These are phyloP conservation scores for Rynchops niger DNA, from an alignment of 2,113 vertebrate species.

Conservation along the genomic window DNA sequence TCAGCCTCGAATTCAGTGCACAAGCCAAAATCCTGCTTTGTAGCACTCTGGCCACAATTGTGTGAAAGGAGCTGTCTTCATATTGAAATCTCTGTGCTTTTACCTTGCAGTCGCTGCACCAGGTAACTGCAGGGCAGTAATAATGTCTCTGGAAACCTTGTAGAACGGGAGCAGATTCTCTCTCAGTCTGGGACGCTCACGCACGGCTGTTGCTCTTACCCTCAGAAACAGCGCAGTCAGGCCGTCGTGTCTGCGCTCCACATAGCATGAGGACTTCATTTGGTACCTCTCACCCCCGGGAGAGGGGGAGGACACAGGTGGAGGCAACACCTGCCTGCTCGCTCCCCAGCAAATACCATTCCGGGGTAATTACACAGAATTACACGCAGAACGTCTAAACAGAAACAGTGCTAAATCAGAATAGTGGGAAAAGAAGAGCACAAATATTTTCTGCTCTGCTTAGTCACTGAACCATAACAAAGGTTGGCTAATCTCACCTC, in stretches of 20 bases:
- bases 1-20: background rate
- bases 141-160: background rate
- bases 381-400: background rate
- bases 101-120: background rate
- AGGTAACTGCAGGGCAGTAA: background rate
- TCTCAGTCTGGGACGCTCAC: background rate
- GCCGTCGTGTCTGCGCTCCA: rapidly evolving
- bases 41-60: background rate
- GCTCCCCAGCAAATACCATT: background rate
- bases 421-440: background rate
- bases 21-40: background rate
- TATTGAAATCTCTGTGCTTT: background rate
- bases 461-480: background rate
- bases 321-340: rapidly evolving
- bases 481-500: background rate
- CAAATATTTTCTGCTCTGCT: background rate
- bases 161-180: background rate
- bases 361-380: background rate
- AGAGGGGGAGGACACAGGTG: rapidly evolving
- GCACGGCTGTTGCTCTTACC: rapidly evolving
- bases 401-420: background rate
- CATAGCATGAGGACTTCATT: rapidly evolving
- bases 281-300: background rate
- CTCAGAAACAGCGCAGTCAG: rapidly evolving
- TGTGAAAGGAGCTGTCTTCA: background rate